Conservation (phyloP, 2,888 invertebrate genomes). For the Aplocera efformata region DNA sequence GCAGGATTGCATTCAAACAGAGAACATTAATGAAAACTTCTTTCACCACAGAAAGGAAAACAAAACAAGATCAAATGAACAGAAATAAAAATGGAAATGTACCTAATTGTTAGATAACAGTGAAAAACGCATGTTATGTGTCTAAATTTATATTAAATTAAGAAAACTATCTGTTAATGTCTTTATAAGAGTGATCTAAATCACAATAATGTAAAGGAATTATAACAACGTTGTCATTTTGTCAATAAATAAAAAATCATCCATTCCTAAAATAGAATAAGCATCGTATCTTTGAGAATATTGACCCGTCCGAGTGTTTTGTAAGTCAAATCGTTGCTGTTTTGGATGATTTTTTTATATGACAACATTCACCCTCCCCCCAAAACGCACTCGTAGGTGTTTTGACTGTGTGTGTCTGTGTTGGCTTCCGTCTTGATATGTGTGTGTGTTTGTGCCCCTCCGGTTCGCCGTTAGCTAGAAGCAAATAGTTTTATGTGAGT, state of each 20-base stretch:
- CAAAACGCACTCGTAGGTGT: conserved; percentile 53
- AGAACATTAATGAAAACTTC: conserved; percentile 33
- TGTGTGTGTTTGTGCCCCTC: conserved; percentile 72
- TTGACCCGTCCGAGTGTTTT: conserved; percentile 10
- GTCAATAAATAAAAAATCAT: conserved; percentile 44
- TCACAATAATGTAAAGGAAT: conserved; percentile 74
- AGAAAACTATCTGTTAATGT: conserved; percentile 75
- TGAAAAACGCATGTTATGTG: conserved; percentile 45
- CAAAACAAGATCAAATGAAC: conserved; percentile 41
- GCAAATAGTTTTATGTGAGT: conserved; percentile 72
- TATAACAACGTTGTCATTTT: conserved; percentile 59
- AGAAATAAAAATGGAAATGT: conserved; percentile 62
- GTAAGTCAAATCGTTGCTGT: conserved; percentile 13
- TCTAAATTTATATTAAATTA: conserved; percentile 54
- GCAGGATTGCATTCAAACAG: conserved; percentile 51
- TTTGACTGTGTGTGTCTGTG: conserved; percentile 70
- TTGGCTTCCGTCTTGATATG: conserved; percentile 77
- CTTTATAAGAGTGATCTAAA: conserved; percentile 77
- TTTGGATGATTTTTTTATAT: conserved; percentile 45
- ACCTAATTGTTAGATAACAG: conserved; percentile 46
- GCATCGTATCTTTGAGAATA: conserved; percentile 16
- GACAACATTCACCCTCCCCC: conserved; percentile 49
- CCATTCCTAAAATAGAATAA: conserved; percentile 23
- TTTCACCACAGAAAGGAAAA: conserved; percentile 38
- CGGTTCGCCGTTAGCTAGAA: conserved; percentile 76